A percentile compares a stretch with the other conserved stretches of the same genome.
Evolutionary conservation across 2,113 vertebrate genomes (phyloP).

Genomic region (Dromiciops gliroides): DNA sequence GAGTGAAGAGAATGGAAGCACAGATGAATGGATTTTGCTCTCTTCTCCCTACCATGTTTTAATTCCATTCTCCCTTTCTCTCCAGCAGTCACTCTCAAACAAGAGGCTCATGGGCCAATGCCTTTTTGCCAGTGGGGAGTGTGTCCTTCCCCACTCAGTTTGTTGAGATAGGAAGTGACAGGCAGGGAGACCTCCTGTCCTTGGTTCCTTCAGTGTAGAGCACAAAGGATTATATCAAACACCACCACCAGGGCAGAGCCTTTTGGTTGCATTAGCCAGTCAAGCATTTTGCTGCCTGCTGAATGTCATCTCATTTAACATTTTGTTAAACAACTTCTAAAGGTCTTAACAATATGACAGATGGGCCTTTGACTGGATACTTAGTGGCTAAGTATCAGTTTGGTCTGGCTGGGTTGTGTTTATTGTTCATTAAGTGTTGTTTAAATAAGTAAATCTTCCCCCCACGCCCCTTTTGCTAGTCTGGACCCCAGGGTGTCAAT

Average conservation of each 20-base stretch:
- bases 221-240: conserved; percentile 81
- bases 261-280: conserved; percentile 83
- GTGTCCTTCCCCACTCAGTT: conserved; percentile 73
- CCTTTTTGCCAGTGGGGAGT: conserved; percentile 65
- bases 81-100: conserved; percentile 49
- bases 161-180: conserved; percentile 79
- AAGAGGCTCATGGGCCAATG: conserved; percentile 30
- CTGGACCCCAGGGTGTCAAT: conserved; percentile 56
- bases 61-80: conserved; percentile 48
- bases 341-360: conserved; percentile 86
- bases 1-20: conserved; percentile 35
- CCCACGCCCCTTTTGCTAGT: conserved; percentile 54
- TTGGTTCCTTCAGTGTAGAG: conserved; percentile 72
- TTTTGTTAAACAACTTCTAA: conserved; percentile 88
- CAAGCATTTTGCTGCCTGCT: conserved; percentile 84
- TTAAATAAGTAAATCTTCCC: conserved; percentile 80
- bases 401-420: conserved; percentile 82
- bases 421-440: conserved; percentile 84
- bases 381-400: conserved; percentile 82
- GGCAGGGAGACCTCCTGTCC: conserved; percentile 75
- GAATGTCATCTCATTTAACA: conserved; percentile 87
- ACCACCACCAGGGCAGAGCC: conserved; percentile 76
- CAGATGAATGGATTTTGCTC: conserved; percentile 47
- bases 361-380: conserved; percentile 82
- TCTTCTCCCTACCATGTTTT: conserved; percentile 40